A percentile compares a stretch with the other conserved stretches of the same genome.
These are phyloP conservation scores for Dinoponera quadriceps DNA, from an alignment of 1,140 invertebrate species.

Conservation along the genomic window DNA sequence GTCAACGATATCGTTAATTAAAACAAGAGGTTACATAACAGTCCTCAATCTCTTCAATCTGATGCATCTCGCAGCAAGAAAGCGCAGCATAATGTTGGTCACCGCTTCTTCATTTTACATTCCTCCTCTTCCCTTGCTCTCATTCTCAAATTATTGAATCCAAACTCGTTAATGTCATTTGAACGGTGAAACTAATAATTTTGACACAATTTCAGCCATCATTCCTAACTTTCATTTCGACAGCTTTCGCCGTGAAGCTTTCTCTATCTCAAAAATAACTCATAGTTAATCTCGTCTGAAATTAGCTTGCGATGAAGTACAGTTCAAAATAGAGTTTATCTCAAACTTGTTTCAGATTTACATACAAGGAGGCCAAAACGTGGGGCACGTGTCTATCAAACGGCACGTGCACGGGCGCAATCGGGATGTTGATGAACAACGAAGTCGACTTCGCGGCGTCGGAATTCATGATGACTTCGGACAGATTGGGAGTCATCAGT, in stretches of 20 bases:
- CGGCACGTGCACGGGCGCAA: conserved; percentile 79
- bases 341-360: conserved; percentile 65
- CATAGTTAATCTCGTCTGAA: not conserved
- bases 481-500: conserved; percentile 77
- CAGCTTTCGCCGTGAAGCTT: conserved; percentile 28
- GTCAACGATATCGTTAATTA: conserved; percentile 22
- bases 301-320: not conserved
- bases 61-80: conserved; percentile 14
- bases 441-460: conserved; percentile 79
- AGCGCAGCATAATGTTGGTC: conserved; percentile 36
- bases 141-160: not conserved
- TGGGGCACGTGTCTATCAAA: conserved; percentile 77
- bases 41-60: not conserved
- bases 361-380: conserved; percentile 68
- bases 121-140: not conserved
- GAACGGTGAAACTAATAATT: conserved; percentile 9
- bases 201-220: conserved; percentile 7
- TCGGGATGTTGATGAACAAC: conserved; percentile 76
- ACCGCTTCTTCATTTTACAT: conserved; percentile 14
- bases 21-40: conserved; percentile 29
- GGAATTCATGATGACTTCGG: conserved; percentile 81
- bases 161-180: not conserved
- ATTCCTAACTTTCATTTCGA: not conserved
- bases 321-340: not conserved
- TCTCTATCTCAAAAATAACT: not conserved